Base-by-base conservation (phyloP, 2,797 vertebrate species). In the Xenentodon cancila region DNA sequence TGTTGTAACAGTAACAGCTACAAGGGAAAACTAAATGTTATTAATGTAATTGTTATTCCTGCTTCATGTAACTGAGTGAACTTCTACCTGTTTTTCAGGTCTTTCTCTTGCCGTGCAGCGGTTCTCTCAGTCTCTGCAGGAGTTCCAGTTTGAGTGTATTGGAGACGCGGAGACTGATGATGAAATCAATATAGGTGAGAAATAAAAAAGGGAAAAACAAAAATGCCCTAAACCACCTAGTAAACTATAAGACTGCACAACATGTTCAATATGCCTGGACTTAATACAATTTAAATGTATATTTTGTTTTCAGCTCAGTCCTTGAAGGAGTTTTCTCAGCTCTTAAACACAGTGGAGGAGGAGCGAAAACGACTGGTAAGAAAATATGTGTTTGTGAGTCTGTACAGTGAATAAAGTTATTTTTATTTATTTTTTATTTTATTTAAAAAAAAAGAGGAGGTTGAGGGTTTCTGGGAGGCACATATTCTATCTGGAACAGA, bases 151-250 rank as follows among this genome's bases (percentile, higher is more conserved):
- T 87, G 97, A 99, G 77, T 98, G 97, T 68, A 99, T 97, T 45
- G 97, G 97, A 50, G 97, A 99, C 72, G 96, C 97, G 30, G 97
- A 99, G 93, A 99, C 97, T 7, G 97, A 99, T 78, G 97, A 99
- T 84, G 97, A 99, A 89, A 96, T 98, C 78, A 99, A 94, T 75
- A 99, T 99, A 62, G 97, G 97, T 99, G 82, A 90, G 89, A 66
- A 18, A 37, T 30, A 68, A 13, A 42, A 46, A 43, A 42, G n/a
- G 3, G 25, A 7, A 4, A 19, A 8, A 19, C 2, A 11, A 46
- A n/a, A n/a, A 44, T 43, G 16, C 7, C 3, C 13, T 9, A 17
- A 18, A 17, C 5, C 34, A 37, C 4, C 4, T 15, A 3, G 16
- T n/a, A 42, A 57, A 52, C 13, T n/a, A 30, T 30, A 3, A 46